Percentiles rank a stretch among this genome's conserved stretches.
phyloP scores from a whole-genome alignment of 2,797 vertebrate species.

The Clarias platycephalus region DNA sequence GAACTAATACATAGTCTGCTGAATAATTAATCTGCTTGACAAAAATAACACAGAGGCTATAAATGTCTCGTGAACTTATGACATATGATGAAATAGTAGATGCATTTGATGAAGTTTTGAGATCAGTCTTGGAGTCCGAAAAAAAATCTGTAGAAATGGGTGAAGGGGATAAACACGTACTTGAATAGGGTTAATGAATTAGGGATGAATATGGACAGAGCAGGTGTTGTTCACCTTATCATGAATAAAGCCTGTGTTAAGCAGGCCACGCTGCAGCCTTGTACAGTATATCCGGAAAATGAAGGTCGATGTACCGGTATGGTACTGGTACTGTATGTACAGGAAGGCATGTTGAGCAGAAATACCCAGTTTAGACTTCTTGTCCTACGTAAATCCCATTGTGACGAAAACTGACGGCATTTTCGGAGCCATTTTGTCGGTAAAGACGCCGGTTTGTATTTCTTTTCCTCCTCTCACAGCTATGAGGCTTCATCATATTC shows the following conservation, averaged over 20 bases:
- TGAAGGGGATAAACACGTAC: not conserved
- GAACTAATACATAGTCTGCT: not conserved
- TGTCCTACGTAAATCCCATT: not conserved
- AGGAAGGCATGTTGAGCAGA: not conserved
- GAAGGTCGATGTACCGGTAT: not conserved
- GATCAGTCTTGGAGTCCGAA: too few relatives aligned
- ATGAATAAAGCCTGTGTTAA: not conserved
- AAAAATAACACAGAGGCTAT: not conserved
- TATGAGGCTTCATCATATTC: constrained; percentile 2
- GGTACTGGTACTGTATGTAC: not conserved
- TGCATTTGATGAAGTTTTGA: not conserved
- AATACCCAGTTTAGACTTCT: not conserved
- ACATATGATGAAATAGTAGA: not conserved
- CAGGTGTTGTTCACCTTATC: constrained; percentile 8
- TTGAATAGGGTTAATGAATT: not conserved
- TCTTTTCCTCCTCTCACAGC: not conserved
- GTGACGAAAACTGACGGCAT: not conserved
- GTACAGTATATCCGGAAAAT: constrained; percentile 3
- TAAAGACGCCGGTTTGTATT: not conserved
- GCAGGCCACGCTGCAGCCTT: constrained; percentile 10
- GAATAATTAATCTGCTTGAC: not conserved
- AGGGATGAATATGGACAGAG: not conserved
- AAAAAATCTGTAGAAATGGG: not conserved
- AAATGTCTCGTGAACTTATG: not conserved
- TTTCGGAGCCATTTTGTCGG: constrained; percentile 30